Percentiles rank a stretch among this genome's conserved stretches.
phyloP scores from a whole-genome alignment of 2,113 vertebrate genomes.

The Channa argus region DNA sequence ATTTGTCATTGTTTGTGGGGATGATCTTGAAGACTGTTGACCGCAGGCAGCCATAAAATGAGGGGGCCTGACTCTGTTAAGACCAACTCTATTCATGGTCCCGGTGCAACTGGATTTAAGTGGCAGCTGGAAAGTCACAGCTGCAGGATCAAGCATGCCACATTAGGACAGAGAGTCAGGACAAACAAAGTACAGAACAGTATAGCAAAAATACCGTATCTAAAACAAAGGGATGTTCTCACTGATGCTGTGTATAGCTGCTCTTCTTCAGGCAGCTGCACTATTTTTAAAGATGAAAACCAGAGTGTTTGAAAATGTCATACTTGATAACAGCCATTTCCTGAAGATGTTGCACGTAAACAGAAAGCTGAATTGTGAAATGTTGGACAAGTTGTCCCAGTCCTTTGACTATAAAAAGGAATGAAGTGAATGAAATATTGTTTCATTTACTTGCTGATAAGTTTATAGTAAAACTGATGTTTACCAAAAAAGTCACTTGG shows the following conservation, averaged over 20 bases:
- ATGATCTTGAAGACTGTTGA: constrained; percentile 51
- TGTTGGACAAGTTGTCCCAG: not conserved
- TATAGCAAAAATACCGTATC: constrained; percentile 15
- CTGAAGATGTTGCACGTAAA: not conserved
- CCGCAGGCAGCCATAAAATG: constrained; percentile 60
- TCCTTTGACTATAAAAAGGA: not conserved
- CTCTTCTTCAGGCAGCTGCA: constrained; percentile 1
- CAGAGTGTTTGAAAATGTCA: not conserved
- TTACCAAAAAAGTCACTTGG: constrained; percentile 44
- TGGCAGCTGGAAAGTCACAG: constrained; percentile 82
- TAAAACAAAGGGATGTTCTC: constrained; percentile 32
- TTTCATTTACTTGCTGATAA: not conserved
- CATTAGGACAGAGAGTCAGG: constrained; percentile 61
- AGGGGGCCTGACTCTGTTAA: constrained; percentile 66
- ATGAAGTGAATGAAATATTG: not conserved
- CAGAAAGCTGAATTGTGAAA: not conserved
- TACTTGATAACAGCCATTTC: not conserved
- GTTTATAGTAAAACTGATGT: constrained; percentile 4
- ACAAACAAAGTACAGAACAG: constrained; percentile 38
- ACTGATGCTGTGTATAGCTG: not conserved
- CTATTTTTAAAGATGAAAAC: constrained; percentile 21
- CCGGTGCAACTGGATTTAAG: constrained; percentile 68
- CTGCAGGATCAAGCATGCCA: constrained; percentile 73
- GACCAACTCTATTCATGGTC: constrained; percentile 78
- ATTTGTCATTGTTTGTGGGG: constrained; percentile 32